A percentile compares a stretch with the other conserved stretches of the same genome.
These are phyloP conservation scores for Carcharodon carcharias DNA, from an alignment of 2,797 vertebrate genomes.

Conservation along the genomic window DNA sequence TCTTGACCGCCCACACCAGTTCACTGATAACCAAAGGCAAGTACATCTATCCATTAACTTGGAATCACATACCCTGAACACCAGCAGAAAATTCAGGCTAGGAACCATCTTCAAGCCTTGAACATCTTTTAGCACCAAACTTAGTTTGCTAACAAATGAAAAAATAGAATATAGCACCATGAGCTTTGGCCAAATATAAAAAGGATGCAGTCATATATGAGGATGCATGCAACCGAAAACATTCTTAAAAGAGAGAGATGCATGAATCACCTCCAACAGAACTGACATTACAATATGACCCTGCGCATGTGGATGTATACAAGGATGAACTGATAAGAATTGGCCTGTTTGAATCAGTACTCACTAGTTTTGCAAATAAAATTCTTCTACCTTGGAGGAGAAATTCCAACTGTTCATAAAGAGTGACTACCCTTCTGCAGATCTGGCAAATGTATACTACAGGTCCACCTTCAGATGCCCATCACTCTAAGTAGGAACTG, in stretches of 20 bases:
- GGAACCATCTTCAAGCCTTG: background rate
- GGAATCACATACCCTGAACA: background rate
- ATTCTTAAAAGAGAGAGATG: background rate
- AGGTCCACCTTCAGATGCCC: background rate
- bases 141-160: background rate
- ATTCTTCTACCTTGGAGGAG: background rate
- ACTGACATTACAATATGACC: background rate
- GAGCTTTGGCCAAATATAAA: background rate
- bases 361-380: background rate
- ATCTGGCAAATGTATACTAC: background rate
- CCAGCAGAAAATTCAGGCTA: background rate
- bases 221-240: background rate
- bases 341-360: background rate
- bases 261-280: background rate
- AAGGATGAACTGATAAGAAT: background rate
- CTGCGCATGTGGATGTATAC: background rate
- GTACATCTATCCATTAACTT: background rate
- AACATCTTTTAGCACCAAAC: background rate
- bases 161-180: background rate
- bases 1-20: background rate
- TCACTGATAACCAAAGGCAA: background rate
- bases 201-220: background rate
- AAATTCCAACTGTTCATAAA: slow-evolving; percentile 2
- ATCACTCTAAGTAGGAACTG: background rate
- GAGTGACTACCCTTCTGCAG: background rate